Evolutionary conservation across 64 coral and sea anemone genomes (phyloP).

Genomic region (Porites lutea): DNA sequence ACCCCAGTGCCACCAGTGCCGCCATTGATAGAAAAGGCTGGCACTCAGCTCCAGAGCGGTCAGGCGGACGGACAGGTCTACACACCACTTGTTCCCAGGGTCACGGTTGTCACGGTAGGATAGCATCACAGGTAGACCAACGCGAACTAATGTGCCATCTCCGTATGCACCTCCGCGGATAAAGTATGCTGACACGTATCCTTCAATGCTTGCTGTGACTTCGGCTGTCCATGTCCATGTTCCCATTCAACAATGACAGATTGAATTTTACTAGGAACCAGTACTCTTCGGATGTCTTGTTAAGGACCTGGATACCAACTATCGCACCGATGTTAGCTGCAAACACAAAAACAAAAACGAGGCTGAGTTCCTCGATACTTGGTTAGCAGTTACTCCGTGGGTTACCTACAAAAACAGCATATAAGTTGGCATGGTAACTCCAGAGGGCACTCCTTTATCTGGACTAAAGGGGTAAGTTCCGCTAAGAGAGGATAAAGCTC

Average conservation of each 20-base stretch:
- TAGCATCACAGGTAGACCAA: not conserved
- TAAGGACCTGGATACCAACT: too few species aligned
- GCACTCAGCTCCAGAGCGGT: conserved; percentile 22
- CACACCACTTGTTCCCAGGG: not conserved
- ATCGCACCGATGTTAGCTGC: too few species aligned
- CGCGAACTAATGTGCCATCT: conserved; percentile 19
- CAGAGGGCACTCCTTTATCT: too few species aligned
- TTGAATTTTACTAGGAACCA: too few species aligned
- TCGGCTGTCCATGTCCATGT: not conserved
- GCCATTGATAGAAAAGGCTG: conserved; percentile 33
- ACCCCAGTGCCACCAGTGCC: not conserved
- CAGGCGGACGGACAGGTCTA: not conserved
- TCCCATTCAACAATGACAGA: too few species aligned
- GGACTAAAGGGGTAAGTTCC: too few species aligned
- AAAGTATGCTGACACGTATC: not conserved
- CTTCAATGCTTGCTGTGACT: conserved; percentile 6
- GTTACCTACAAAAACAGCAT: too few species aligned
- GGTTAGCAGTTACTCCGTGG: too few species aligned
- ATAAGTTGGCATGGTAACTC: too few species aligned
- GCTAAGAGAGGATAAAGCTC: too few species aligned
- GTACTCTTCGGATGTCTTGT: too few species aligned
- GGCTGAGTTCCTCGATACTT: too few species aligned
- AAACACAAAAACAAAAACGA: not conserved
- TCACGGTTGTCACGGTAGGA: conserved; percentile 3
- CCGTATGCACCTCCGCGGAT: conserved; percentile 9